Percentiles rank a stretch among this genome's conserved stretches.
phyloP scores from a whole-genome alignment of 92 coral and sea anemone species.

The Micromussa lordhowensis region DNA sequence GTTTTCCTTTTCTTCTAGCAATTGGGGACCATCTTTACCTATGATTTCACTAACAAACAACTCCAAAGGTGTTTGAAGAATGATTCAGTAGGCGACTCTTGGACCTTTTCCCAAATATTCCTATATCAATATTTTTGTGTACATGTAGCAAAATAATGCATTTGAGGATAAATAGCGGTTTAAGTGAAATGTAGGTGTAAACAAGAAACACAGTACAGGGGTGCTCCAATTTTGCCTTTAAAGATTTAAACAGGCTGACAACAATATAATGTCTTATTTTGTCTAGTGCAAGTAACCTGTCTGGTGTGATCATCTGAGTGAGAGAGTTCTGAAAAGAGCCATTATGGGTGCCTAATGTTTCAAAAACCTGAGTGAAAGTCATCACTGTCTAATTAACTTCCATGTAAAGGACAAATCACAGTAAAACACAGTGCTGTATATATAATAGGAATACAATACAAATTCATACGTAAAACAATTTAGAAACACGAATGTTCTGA shows the following conservation, averaged over 20 bases:
- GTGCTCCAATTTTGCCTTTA: neutral
- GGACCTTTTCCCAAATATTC: neutral
- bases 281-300: too few species aligned
- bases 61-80: neutral
- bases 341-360: too few species aligned
- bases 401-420: neutral
- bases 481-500: neutral
- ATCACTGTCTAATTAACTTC: neutral
- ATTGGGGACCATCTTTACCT: neutral
- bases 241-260: neutral
- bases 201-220: neutral
- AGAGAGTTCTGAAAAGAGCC: too few species aligned
- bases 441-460: neutral
- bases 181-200: too few species aligned
- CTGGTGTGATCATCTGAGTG: too few species aligned
- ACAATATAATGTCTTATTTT: neutral
- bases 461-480: neutral
- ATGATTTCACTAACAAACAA: neutral
- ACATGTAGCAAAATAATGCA: neutral
- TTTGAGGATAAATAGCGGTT: too few species aligned
- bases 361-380: neutral
- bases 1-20: neutral
- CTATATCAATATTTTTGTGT: neutral
- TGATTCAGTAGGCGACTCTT: neutral
- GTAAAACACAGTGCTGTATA: neutral